These are phyloP conservation scores for Hymenochirus boettgeri DNA, from an alignment of 2,113 vertebrate species.

Conservation along the genomic window DNA sequence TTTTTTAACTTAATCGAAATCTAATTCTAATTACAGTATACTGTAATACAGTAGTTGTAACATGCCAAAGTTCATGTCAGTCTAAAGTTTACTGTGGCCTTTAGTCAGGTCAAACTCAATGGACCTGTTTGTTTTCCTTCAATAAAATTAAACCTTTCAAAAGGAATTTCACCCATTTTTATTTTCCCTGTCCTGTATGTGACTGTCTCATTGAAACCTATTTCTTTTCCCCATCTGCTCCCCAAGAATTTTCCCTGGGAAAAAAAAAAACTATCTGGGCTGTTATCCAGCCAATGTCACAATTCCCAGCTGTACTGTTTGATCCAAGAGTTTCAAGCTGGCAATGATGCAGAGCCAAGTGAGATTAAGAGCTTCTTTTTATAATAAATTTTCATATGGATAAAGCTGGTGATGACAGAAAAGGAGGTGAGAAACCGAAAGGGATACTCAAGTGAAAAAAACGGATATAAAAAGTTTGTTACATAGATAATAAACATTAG, in stretches of 20 bases:
- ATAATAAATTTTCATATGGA: constrained; percentile 31
- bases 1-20: no score
- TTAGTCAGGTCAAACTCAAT: constrained; percentile 15
- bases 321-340: constrained; percentile 55
- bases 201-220: constrained; percentile 34
- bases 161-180: constrained; percentile 29
- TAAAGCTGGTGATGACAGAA: constrained; percentile 43
- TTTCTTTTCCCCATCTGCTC: constrained; percentile 17
- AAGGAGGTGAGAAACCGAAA: constrained; percentile 35
- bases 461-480: constrained; percentile 19
- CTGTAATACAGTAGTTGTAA: no score
- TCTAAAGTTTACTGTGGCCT: neutral
- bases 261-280: constrained; percentile 56
- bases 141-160: constrained; percentile 35
- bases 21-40: no score
- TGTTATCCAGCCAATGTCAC: constrained; percentile 48
- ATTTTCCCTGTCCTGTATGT: constrained; percentile 25
- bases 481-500: neutral
- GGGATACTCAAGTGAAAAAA: constrained; percentile 31
- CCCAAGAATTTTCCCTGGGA: constrained; percentile 52
- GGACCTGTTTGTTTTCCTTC: constrained; percentile 28
- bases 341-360: constrained; percentile 54
- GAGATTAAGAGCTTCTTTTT: constrained; percentile 57
- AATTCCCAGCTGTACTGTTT: constrained; percentile 57
- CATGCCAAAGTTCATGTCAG: no score